These are phyloP conservation scores for Artemisiospiza belli DNA, from an alignment of 2,113 vertebrate genomes.

Conservation along the genomic window DNA sequence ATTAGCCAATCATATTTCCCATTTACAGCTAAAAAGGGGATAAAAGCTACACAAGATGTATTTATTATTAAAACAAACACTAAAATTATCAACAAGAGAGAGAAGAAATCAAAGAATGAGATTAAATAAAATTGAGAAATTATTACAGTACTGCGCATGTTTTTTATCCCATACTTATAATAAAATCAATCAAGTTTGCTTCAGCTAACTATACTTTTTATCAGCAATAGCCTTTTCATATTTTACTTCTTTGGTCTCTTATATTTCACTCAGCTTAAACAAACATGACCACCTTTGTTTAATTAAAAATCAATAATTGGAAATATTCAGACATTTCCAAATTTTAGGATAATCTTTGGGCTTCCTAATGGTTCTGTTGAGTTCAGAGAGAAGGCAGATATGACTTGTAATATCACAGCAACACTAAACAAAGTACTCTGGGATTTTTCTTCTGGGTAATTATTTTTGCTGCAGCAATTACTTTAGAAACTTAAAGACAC, in stretches of 20 bases:
- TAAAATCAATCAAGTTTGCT: background rate
- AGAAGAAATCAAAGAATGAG: background rate
- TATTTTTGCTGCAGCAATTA: background rate
- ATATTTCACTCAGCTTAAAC: background rate
- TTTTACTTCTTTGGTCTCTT: background rate
- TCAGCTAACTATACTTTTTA: background rate
- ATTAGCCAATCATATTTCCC: background rate
- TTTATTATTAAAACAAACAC: background rate
- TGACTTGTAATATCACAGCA: background rate
- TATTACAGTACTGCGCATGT: background rate
- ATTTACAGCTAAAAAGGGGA: background rate
- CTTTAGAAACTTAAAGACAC: background rate
- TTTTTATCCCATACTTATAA: background rate
- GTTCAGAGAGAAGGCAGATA: background rate
- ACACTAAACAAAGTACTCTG: background rate
- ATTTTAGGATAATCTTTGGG: background rate
- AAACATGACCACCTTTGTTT: background rate
- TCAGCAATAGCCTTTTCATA: background rate
- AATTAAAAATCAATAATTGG: background rate
- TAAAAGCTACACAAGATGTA: background rate
- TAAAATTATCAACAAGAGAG: background rate
- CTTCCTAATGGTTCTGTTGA: background rate
- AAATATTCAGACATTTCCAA: background rate
- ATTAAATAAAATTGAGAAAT: background rate
- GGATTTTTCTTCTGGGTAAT: background rate